These are phyloP conservation scores for Trachymyrmex septentrionalis DNA, from an alignment of 1,140 invertebrate species.

Conservation along the genomic window DNA sequence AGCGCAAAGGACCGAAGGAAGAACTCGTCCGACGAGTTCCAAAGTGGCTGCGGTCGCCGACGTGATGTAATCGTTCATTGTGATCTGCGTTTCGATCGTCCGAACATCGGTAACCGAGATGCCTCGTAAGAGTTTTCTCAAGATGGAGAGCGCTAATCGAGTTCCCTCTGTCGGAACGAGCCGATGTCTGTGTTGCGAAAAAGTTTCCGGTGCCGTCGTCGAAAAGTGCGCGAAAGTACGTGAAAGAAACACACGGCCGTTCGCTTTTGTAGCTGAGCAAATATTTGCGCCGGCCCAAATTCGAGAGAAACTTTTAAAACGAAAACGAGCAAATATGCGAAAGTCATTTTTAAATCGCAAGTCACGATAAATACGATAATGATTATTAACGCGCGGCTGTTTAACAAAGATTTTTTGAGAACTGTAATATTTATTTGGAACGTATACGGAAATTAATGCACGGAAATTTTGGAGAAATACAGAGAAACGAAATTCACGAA, in stretches of 20 bases:
- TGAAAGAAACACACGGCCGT: constrained; percentile 14
- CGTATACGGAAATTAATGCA: no score
- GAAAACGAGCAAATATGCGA: neutral
- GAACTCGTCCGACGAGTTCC: constrained; percentile 73
- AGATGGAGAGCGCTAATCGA: constrained; percentile 43
- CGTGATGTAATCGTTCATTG: constrained; percentile 76
- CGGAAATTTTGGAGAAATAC: neutral
- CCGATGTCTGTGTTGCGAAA: constrained; percentile 22
- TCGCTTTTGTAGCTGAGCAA: constrained; percentile 43
- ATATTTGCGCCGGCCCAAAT: constrained; percentile 20
- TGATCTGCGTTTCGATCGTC: constrained; percentile 72
- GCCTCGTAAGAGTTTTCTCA: constrained; percentile 51
- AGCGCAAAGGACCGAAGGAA: constrained; percentile 49
- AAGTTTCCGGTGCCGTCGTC: neutral
- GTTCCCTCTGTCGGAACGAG: constrained; percentile 27
- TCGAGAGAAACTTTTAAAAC: constrained; percentile 25
- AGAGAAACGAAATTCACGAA: constrained; percentile 32
- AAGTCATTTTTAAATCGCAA: constrained; percentile 4
- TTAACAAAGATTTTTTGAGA: neutral
- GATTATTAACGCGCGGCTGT: neutral
- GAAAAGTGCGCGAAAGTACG: constrained; percentile 37
- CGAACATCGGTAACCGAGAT: constrained; percentile 46
- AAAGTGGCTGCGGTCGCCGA: constrained; percentile 70
- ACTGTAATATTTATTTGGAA: neutral
- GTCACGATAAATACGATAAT: neutral